Evolutionary conservation across 2,888 invertebrate genomes (phyloP), one percentile per base, ranked within the genome.

Genomic region (Drosophila kuntzei): DNA sequence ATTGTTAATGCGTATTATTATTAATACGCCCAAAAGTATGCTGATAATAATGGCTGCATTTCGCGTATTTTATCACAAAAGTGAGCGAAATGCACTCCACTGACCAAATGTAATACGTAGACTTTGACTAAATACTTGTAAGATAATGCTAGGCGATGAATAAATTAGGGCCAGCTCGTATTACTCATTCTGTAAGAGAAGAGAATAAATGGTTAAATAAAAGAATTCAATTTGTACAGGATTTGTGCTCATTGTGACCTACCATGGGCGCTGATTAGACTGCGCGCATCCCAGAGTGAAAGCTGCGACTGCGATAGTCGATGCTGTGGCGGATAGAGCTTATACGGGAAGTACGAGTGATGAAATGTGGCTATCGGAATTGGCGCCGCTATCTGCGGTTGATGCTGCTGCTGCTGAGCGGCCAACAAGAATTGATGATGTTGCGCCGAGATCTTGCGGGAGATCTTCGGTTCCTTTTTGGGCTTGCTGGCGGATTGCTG

Each of bases 251-350:
- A 2, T n/a, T 14, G 3, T 4, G 43, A 64, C 71, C 51, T 66
- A 91, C 91, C 92, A 77, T 91, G 88, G 75, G 92, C 91, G 71
- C 91, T 92, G 75, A 92, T 91, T 69, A 92, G 86, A 80, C 92
- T 92, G 53, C 92, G 90, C 16, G 92, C 83, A 85, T 92, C 92
- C 92, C 91, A 92, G 55, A 92, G 87, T 43, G 92, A 91, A 44
- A 92, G 71, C 61, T 92, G 92, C 46, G 92, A 92, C 73, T 92
- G 92, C 37, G 92, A 92, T 49, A 92, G 80, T 49, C 92, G 91
- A 81, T 92, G 92, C 71, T 92, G 91, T 43, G 88, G 90, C 44
- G 91, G 89, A 82, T 92, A 91, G 34, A 92, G 69, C 66, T 91
- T 90, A 60, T 91, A 91, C 3, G 91, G 92, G 55, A 91, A 92